Conservation (phyloP, 2,113 vertebrate genomes). For the Baryphthengus martii region DNA sequence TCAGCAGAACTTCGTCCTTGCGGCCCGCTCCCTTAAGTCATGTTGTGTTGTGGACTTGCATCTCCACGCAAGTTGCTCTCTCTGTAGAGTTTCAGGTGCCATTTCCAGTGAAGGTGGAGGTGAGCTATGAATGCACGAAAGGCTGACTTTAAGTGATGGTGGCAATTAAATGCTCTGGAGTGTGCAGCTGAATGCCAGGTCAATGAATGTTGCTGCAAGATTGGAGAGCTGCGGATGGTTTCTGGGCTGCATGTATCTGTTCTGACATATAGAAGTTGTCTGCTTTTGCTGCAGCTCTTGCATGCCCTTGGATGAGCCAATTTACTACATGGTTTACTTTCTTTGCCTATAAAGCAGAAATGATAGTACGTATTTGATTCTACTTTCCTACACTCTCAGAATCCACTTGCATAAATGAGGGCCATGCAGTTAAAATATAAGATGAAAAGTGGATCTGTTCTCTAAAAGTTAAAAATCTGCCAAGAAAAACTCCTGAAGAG, state of each 20-base stretch:
- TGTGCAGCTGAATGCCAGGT: neutral
- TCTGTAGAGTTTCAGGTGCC: neutral
- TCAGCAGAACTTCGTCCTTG: neutral
- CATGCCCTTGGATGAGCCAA: neutral
- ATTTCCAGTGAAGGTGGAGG: neutral
- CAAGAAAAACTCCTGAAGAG: neutral
- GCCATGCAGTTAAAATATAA: neutral
- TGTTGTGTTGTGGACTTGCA: neutral
- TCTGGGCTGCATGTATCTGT: neutral
- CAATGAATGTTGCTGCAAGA: neutral
- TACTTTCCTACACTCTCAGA: neutral
- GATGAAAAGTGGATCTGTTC: neutral
- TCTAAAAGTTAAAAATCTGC: neutral
- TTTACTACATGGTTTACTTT: neutral
- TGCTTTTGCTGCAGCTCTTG: neutral
- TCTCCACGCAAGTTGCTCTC: too few relatives aligned
- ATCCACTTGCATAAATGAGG: neutral
- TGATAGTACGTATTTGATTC: neutral
- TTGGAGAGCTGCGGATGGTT: accelerated
- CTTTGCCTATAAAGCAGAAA: neutral
- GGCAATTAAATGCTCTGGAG: neutral
- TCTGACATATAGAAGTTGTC: neutral
- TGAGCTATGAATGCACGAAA: neutral
- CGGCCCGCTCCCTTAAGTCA: neutral
- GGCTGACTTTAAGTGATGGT: neutral